Evolutionary conservation across 2,113 vertebrate genomes (phyloP).

Genomic region (Prolemur simus): DNA sequence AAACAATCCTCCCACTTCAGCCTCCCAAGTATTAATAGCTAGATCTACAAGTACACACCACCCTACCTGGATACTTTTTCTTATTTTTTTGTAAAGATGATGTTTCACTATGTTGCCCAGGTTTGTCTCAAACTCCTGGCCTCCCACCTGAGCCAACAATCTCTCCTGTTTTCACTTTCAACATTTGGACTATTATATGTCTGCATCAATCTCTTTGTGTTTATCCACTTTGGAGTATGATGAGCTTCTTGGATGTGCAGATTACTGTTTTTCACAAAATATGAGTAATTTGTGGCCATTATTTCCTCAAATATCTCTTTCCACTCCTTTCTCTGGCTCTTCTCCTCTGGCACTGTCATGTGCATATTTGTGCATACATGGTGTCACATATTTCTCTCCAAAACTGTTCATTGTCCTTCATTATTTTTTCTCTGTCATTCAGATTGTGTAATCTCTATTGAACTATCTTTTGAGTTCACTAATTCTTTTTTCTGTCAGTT

Average conservation of each 20-base stretch:
- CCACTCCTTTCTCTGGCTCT: not conserved
- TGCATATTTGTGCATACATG: not conserved
- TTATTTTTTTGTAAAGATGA: too few relatives aligned
- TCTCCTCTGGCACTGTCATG: not conserved
- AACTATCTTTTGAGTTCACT: not conserved
- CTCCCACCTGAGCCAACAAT: not conserved
- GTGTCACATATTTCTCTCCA: not conserved
- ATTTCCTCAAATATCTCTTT: not conserved
- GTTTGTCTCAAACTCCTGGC: too few relatives aligned
- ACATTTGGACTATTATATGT: not conserved
- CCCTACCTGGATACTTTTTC: too few relatives aligned
- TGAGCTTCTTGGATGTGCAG: not conserved
- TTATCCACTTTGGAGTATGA: not conserved
- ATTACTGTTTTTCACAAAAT: not conserved
- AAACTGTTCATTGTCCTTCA: not conserved
- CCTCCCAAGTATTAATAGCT: too few relatives aligned
- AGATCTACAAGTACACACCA: too few relatives aligned
- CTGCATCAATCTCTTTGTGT: not conserved
- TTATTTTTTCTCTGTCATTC: not conserved
- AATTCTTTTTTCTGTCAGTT: not conserved
- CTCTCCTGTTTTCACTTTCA: not conserved
- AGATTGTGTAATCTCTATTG: not conserved
- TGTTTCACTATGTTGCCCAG: too few relatives aligned
- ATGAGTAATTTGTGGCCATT: not conserved
- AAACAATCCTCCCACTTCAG: too few relatives aligned